Conservation (phyloP, 2,888 invertebrate species). For the Dromius quadrimaculatus region DNA sequence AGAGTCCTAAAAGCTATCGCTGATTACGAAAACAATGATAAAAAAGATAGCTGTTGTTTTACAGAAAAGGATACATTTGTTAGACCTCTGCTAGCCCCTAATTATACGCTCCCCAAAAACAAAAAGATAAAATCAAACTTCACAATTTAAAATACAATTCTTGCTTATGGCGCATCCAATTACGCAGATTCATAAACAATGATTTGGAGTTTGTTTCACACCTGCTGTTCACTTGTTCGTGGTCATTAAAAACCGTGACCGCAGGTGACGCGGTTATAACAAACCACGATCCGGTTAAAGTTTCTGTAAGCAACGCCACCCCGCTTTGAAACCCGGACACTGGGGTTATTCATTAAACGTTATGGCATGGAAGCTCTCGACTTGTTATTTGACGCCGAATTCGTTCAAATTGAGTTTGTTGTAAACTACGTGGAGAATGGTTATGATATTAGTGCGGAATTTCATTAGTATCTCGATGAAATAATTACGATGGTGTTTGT, state of each 20-base stretch:
- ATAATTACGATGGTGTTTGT: background rate
- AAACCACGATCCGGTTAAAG: conserved; percentile 7
- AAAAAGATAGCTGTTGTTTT: too few relatives aligned
- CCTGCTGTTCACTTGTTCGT: background rate
- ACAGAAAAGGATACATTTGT: too few relatives aligned
- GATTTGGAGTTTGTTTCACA: background rate
- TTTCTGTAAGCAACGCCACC: background rate
- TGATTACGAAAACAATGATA: too few relatives aligned
- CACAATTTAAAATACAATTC: too few relatives aligned
- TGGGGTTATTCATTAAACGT: conserved; percentile 23
- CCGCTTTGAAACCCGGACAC: too few relatives aligned
- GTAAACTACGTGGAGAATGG: conserved; percentile 8
- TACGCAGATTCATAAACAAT: background rate
- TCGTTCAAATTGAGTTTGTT: conserved; percentile 34
- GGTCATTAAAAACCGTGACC: background rate
- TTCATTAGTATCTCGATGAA: conserved; percentile 16
- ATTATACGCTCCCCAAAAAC: too few relatives aligned
- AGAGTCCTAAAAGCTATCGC: too few relatives aligned
- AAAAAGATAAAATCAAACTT: too few relatives aligned
- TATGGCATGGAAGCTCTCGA: background rate
- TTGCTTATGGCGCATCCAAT: background rate
- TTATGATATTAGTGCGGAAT: background rate
- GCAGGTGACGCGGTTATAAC: background rate
- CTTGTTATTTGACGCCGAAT: conserved; percentile 27
- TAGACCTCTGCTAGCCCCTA: too few relatives aligned